Conservation (phyloP, 2,888 invertebrate species). For the Patella ulyssiponensis region DNA sequence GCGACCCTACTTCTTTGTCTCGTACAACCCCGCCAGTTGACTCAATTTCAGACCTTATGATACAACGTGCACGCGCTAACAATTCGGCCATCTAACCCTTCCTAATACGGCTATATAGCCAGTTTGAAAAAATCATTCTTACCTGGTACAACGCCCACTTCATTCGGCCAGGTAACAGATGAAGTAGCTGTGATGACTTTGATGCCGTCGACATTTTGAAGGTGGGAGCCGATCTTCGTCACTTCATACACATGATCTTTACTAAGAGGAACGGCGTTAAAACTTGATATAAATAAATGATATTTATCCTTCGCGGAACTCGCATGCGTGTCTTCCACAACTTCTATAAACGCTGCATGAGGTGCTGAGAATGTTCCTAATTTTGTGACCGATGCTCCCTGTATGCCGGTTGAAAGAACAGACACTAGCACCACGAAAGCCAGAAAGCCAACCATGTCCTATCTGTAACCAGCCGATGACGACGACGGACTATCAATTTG, state of each 20-base stretch:
- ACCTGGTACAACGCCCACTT: conserved; percentile 28
- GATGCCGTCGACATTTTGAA: conserved; percentile 15
- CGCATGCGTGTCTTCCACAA: conserved; percentile 28
- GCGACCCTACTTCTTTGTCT: too few relatives aligned
- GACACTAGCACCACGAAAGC: too few relatives aligned
- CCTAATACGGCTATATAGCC: too few relatives aligned
- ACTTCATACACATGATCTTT: conserved; percentile 30
- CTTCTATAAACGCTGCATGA: conserved; percentile 38
- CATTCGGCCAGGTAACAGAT: conserved; percentile 35
- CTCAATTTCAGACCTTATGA: too few relatives aligned
- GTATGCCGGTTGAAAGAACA: not conserved
- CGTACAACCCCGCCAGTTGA: too few relatives aligned
- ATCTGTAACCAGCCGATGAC: too few relatives aligned
- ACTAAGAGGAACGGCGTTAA: conserved; percentile 25
- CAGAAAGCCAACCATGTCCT: too few relatives aligned
- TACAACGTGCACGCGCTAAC: too few relatives aligned
- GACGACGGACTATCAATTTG: too few relatives aligned
- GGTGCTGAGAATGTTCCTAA: conserved; percentile 33
- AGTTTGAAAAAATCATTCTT: not conserved
- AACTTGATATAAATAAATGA: conserved; percentile 29
- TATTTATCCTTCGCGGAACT: conserved; percentile 6
- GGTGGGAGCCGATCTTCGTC: conserved; percentile 21
- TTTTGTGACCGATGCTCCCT: conserved; percentile 1
- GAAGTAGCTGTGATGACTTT: not conserved
- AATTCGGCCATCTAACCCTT: too few relatives aligned